These are phyloP conservation scores for Drosophila fuyamai DNA, from an alignment of 1,140 invertebrate species.

Conservation along the genomic window DNA sequence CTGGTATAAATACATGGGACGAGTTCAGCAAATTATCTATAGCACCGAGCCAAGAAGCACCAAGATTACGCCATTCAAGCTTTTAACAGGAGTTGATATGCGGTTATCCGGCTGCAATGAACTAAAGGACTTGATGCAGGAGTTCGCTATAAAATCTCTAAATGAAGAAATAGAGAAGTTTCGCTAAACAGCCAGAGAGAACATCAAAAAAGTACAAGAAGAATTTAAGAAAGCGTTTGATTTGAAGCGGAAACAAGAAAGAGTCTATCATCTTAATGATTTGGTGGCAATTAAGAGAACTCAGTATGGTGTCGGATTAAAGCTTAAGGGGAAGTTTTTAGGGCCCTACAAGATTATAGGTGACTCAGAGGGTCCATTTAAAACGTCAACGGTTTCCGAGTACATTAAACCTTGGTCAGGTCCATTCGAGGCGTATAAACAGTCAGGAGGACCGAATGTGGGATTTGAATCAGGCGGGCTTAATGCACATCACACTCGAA, in stretches of 20 bases:
- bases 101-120: background rate
- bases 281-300: too few species aligned
- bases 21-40: background rate
- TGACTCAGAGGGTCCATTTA: background rate
- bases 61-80: background rate
- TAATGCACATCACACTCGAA: background rate
- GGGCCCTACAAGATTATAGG: background rate
- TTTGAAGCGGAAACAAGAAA: too few species aligned
- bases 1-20: background rate
- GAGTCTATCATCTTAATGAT: too few species aligned
- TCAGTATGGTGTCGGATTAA: too few species aligned
- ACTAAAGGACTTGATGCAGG: background rate
- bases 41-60: background rate
- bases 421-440: slow-evolving; percentile 3
- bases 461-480: background rate
- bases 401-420: slow-evolving; percentile 26
- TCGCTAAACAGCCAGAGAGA: background rate
- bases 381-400: slow-evolving; percentile 2
- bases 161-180: background rate
- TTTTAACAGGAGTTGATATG: too few species aligned
- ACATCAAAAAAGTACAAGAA: too few species aligned
- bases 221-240: too few species aligned
- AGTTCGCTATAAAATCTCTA: background rate
- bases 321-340: background rate
- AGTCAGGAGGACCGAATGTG: slow-evolving; percentile 19